Conservation (phyloP, 2,888 invertebrate species). For the Drosophila algonquin region DNA sequence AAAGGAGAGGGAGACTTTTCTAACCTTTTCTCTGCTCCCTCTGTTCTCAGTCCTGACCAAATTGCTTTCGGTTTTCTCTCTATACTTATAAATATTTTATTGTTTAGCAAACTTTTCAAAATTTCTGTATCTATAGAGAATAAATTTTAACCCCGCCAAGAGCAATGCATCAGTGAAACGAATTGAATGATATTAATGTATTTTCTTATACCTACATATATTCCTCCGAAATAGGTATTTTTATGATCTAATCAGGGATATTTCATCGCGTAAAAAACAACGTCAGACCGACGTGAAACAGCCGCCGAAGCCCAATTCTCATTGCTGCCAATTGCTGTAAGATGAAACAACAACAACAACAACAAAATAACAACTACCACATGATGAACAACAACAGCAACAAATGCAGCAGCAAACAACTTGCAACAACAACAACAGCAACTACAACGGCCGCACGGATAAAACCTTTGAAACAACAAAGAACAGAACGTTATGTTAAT, state of each 20-base stretch:
- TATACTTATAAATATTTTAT: slow-evolving; percentile 2
- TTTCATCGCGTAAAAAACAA: slow-evolving; percentile 84
- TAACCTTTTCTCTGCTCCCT: not conserved
- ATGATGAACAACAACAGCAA: slow-evolving; percentile 19
- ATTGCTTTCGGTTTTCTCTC: slow-evolving; percentile 12
- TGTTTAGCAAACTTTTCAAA: slow-evolving; percentile 33
- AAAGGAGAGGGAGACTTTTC: not conserved
- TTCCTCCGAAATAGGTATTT: slow-evolving; percentile 82
- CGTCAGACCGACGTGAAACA: slow-evolving; percentile 84
- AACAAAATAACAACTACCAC: slow-evolving; percentile 21
- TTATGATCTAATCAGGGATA: slow-evolving; percentile 85
- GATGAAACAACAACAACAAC: slow-evolving; percentile 55
- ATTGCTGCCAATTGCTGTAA: slow-evolving; percentile 84
- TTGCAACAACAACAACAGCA: slow-evolving; percentile 16
- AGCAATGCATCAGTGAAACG: too few relatives aligned
- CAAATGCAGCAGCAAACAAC: slow-evolving; percentile 38
- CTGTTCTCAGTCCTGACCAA: not conserved
- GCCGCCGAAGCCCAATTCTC: slow-evolving; percentile 83
- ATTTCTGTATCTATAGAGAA: slow-evolving; percentile 16
- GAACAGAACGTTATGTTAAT: slow-evolving; percentile 39
- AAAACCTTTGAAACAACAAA: slow-evolving; percentile 21
- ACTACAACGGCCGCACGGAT: slow-evolving; percentile 43
- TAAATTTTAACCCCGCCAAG: slow-evolving; percentile 27
- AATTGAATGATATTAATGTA: slow-evolving; percentile 16
- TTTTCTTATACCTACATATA: not conserved